Percentiles rank a stretch among this genome's conserved stretches.
Conservation (phyloP, 1,140 invertebrate species). For the Heliothis virescens region DNA sequence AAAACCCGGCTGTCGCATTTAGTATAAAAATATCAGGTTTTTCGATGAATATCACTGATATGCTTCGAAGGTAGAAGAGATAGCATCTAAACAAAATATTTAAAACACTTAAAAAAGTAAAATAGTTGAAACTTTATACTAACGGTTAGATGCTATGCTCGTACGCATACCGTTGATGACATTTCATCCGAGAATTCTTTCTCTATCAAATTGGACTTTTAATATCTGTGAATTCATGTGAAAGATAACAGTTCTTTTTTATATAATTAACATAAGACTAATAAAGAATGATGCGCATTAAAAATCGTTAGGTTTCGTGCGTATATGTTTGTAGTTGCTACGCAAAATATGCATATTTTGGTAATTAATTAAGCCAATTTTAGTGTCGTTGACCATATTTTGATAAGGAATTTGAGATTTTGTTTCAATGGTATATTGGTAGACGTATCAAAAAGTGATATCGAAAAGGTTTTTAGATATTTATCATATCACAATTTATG, state of each 20-base stretch:
- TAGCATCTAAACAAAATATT: conserved; percentile 41
- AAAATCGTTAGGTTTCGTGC: background rate
- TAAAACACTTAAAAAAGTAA: conserved; percentile 17
- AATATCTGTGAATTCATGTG: background rate
- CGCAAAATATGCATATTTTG: background rate
- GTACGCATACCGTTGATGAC: background rate
- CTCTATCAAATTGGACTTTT: background rate
- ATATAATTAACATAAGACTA: background rate
- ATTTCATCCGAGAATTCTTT: background rate
- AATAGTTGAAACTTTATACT: conserved; percentile 34
- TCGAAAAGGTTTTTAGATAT: background rate
- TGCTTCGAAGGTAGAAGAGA: conserved; percentile 24
- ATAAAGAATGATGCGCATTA: background rate
- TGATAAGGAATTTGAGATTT: background rate
- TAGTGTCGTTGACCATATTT: background rate
- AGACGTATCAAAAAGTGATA: background rate
- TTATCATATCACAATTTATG: background rate
- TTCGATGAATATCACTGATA: conserved; percentile 54
- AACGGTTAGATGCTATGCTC: background rate
- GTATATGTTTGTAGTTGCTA: background rate
- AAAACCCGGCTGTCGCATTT: conserved; percentile 44
- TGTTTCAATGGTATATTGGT: background rate
- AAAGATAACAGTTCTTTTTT: background rate
- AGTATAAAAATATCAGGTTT: conserved; percentile 60
- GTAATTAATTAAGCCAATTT: background rate